These are phyloP conservation scores for Valencia hispanica DNA, from an alignment of 2,797 vertebrate species.

Conservation along the genomic window DNA sequence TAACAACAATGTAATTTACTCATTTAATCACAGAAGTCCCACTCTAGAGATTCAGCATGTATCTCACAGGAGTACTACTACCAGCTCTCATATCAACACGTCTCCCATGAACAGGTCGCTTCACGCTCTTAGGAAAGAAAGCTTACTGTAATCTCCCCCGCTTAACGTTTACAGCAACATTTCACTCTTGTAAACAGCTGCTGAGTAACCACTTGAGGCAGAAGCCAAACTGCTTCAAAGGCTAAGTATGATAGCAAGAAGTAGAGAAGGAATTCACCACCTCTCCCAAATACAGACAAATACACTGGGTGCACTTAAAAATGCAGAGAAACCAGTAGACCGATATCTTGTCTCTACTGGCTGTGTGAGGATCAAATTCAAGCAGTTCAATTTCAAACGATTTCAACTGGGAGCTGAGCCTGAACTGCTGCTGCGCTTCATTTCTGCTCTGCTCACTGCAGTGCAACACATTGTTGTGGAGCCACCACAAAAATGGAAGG, in stretches of 20 bases:
- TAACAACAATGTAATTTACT: constrained; percentile 15
- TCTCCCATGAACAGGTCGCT: constrained; percentile 20
- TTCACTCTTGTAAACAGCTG: constrained; percentile 13
- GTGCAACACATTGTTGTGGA: no score
- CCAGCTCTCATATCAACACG: constrained; percentile 29
- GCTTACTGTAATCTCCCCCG: constrained; percentile 17
- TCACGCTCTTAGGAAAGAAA: constrained; percentile 7
- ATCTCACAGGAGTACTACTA: constrained; percentile 4
- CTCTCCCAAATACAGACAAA: not conserved
- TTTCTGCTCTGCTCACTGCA: no score
- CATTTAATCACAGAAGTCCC: constrained; percentile 14
- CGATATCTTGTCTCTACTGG: not conserved
- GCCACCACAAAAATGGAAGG: no score
- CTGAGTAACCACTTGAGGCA: constrained; percentile 4
- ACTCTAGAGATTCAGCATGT: constrained; percentile 13
- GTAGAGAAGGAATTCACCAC: not conserved
- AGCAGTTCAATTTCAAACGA: not conserved
- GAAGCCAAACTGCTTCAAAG: constrained; percentile 3
- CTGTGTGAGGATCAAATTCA: not conserved
- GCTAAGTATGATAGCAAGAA: not conserved
- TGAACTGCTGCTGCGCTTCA: no score
- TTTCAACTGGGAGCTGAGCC: not conserved
- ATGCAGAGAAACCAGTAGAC: not conserved
- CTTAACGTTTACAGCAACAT: constrained; percentile 12
- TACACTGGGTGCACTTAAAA: not conserved